Evolutionary conservation across 2,797 vertebrate species (phyloP), one percentile per base, ranked within the genome.

Genomic region (Argentina silus): DNA sequence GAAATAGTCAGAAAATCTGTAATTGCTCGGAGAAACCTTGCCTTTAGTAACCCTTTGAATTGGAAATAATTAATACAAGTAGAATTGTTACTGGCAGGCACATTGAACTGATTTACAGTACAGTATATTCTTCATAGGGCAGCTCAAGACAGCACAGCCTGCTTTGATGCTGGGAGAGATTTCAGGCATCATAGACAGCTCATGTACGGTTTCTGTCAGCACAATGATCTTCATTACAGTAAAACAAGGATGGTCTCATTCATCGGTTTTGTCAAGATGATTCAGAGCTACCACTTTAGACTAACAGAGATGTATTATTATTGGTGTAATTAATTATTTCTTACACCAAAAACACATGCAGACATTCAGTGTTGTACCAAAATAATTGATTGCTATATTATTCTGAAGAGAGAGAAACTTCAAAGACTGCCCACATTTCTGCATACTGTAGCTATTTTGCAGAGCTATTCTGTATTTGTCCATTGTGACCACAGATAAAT

Each of bases 61-160:
- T 21, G 51, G 45, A 71, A 43, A 43, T 78, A 78, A 76, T 65
- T 70, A 78, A 70, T 51, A 7, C 23, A 68, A 57, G 14, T 36
- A n/a, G 17, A 71, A 14, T 68, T 21, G 50, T 53, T 27, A 9
- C 51, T 17, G 57, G 45, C 55, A 61, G 50, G 69, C 43, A 65
- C 44, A 65, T 65, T 64, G 12, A 65, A 55, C 53, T 55, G 23
- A n/a, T n/a, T n/a, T n/a, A n/a, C n/a, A n/a, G n/a, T n/a, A 60
- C 1, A 7, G 57, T 60, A 51, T 44, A 14, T 23, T 55, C 36
- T 23, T 64, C 36, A 64, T 43, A n/a, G 23, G 14, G 36, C 23
- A n/a, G 36, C 15, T 17, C 4, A 9, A 7, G 15, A 23, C 63
- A 65, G n/a, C n/a, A n/a, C n/a, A n/a, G n/a, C n/a, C n/a, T n/a